These are phyloP conservation scores for Camelus dromedarius DNA, from an alignment of 2,113 vertebrate genomes.

Conservation along the genomic window DNA sequence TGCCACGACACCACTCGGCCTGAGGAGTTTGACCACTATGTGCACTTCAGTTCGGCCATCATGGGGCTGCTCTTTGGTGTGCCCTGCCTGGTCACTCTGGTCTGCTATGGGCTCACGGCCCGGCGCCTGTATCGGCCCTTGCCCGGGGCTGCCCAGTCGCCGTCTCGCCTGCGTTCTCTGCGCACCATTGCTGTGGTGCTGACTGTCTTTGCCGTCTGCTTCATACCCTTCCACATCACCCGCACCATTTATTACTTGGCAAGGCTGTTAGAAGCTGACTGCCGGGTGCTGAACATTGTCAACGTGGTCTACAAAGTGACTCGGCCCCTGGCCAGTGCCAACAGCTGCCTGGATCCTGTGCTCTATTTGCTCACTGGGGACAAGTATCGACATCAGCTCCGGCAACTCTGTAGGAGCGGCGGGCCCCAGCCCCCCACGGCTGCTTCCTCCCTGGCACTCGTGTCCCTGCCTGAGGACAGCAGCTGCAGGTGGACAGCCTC, in stretches of 20 bases:
- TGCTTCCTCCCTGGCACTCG: conserved; percentile 52
- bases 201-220: conserved; percentile 93
- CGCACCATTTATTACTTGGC: conserved; percentile 94
- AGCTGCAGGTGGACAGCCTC: conserved; percentile 16
- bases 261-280: conserved; percentile 89
- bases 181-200: conserved; percentile 93
- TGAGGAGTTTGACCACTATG: conserved; percentile 89
- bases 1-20: conserved; percentile 96
- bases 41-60: conserved; percentile 92
- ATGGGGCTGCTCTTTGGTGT: conserved; percentile 94
- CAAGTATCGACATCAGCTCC: conserved; percentile 89
- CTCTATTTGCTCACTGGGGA: conserved; percentile 95
- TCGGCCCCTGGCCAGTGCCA: conserved; percentile 94
- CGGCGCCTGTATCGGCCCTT: conserved; percentile 87
- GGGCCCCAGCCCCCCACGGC: background rate
- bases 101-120: conserved; percentile 95
- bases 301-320: conserved; percentile 97
- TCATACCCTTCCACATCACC: conserved; percentile 97
- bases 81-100: conserved; percentile 92
- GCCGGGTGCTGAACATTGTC: conserved; percentile 91
- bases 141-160: conserved; percentile 76
- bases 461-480: conserved; percentile 53
- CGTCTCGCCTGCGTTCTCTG: conserved; percentile 90
- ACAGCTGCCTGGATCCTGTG: conserved; percentile 97
- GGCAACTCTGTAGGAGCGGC: conserved; percentile 70